phyloP scores from a whole-genome alignment of 2,888 invertebrate genomes.

The Watsonalla cultraria region DNA sequence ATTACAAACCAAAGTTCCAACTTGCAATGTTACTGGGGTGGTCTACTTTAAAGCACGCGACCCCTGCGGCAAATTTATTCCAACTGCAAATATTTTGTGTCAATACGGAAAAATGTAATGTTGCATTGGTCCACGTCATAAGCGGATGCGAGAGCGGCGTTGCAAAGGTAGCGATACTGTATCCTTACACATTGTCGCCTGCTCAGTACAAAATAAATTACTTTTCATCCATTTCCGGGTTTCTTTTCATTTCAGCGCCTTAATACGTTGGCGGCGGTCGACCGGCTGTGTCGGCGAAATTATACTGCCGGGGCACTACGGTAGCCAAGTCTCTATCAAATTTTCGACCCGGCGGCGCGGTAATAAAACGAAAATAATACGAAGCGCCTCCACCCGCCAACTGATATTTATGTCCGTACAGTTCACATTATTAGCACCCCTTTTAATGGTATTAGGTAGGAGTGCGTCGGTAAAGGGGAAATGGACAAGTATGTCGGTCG shows the following conservation, averaged over 20 bases:
- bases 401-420: constrained; percentile 60
- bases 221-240: constrained; percentile 62
- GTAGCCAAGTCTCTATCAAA: constrained; percentile 70
- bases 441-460: constrained; percentile 35
- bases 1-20: too few species aligned
- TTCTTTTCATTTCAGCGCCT: constrained; percentile 65
- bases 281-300: constrained; percentile 61
- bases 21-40: too few species aligned
- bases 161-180: constrained; percentile 12
- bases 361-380: constrained; percentile 70
- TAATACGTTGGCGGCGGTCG: constrained; percentile 56
- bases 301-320: constrained; percentile 57
- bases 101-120: too few species aligned
- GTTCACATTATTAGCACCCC: constrained; percentile 50
- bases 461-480: background rate
- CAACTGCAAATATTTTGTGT: too few species aligned
- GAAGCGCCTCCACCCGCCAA: constrained; percentile 41
- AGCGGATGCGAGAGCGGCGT: constrained; percentile 4
- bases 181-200: constrained; percentile 31
- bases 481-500: constrained; percentile 3
- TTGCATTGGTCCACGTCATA: too few species aligned
- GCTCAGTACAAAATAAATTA: constrained; percentile 57
- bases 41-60: too few species aligned
- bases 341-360: constrained; percentile 52
- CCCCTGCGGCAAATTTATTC: too few species aligned